phyloP scores from a whole-genome alignment of 2,888 invertebrate genomes.

The Coelogynopora nodosa region DNA sequence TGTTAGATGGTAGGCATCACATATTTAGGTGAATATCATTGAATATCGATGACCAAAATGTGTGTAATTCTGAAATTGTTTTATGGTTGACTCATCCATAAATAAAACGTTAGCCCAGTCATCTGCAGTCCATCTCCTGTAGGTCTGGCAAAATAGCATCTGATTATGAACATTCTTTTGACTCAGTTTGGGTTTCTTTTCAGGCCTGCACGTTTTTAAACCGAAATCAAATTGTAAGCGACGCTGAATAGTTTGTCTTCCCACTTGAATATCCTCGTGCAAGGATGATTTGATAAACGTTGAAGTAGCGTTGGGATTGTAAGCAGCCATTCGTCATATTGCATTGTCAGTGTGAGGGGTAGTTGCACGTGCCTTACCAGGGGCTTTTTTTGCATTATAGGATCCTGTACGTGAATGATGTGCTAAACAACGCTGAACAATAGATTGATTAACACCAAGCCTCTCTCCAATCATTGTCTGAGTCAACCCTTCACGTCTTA shows the following conservation, averaged over 20 bases:
- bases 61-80: not conserved
- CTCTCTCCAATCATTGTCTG: not conserved
- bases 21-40: not conserved
- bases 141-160: constrained; percentile 4
- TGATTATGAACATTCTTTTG: not conserved
- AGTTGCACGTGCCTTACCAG: not conserved
- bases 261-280: not conserved
- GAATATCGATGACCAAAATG: not conserved
- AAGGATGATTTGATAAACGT: not conserved
- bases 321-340: not conserved
- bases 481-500: not conserved
- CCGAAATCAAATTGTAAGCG: not conserved
- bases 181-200: not conserved
- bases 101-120: constrained; percentile 9
- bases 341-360: not conserved
- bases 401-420: not conserved
- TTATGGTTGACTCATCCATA: not conserved
- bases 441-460: constrained; percentile 21
- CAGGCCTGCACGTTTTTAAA: not conserved
- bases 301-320: not conserved
- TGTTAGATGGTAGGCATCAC: not conserved
- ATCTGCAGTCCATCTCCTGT: not conserved
- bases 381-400: not conserved
- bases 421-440: not conserved
- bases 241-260: constrained; percentile 3